Conservation (phyloP, 1,140 invertebrate species). For the Aphis craccivora region DNA sequence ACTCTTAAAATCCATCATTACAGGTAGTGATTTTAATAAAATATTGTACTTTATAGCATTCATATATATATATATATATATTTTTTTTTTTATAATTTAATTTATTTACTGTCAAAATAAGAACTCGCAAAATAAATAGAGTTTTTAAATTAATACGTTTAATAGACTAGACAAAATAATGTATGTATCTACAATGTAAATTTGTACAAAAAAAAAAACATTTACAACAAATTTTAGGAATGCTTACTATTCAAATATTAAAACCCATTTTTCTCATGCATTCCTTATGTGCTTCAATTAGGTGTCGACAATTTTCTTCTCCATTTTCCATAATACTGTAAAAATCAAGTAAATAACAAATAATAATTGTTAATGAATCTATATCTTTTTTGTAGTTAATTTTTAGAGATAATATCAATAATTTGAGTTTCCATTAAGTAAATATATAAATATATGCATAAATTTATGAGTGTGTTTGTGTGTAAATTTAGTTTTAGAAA, state of each 20-base stretch:
- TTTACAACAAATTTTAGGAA: conserved; percentile 30
- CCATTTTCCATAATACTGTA: conserved; percentile 92
- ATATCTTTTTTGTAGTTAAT: neutral
- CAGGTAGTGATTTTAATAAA: neutral
- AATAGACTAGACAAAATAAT: conserved; percentile 31
- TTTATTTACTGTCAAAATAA: conserved; percentile 10
- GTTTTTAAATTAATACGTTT: conserved; percentile 23
- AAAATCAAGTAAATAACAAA: conserved; percentile 62
- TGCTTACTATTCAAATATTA: conserved; percentile 76
- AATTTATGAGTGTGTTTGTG: neutral
- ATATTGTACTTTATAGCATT: conserved; percentile 25
- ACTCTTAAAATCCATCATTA: conserved; percentile 11
- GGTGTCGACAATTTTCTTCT: conserved; percentile 86
- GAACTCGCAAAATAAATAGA: conserved; percentile 15
- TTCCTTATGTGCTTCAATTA: conserved; percentile 95
- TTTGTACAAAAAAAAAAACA: conserved; percentile 44
- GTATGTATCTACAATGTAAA: conserved; percentile 40
- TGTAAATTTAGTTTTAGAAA: neutral
- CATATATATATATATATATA: neutral
- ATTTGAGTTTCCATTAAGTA: neutral
- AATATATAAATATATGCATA: neutral
- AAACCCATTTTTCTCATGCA: conserved; percentile 97
- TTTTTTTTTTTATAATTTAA: neutral
- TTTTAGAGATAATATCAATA: neutral
- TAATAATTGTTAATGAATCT: neutral